A percentile compares a stretch with the other conserved stretches of the same genome.
Conservation (phyloP, 1,140 invertebrate species). For the Bicyclus anynana region DNA sequence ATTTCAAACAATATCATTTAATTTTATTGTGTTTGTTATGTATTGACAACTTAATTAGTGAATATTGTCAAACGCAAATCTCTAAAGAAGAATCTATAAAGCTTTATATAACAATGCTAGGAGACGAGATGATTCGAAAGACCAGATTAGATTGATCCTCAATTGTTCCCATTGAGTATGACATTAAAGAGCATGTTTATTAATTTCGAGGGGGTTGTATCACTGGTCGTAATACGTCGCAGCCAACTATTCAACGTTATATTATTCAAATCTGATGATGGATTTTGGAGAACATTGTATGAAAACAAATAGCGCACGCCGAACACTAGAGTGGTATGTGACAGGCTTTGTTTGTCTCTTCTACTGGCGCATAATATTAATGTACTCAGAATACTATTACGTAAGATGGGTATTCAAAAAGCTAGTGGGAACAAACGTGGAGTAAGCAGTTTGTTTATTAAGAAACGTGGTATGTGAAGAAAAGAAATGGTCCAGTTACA, state of each 20-base stretch:
- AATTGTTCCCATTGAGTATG: neutral
- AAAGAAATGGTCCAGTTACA: no score
- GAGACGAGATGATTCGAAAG: no score
- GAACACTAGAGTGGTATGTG: slow-evolving; percentile 33
- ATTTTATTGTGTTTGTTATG: no score
- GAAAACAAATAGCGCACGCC: slow-evolving; percentile 51
- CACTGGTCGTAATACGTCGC: slow-evolving; percentile 34
- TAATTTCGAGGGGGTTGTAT: neutral
- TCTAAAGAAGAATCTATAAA: no score
- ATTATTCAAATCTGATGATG: slow-evolving; percentile 58
- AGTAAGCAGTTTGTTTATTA: no score
- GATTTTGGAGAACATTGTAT: slow-evolving; percentile 64
- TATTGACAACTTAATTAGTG: no score
- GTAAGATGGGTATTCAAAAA: neutral
- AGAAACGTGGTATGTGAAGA: no score
- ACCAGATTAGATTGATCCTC: neutral
- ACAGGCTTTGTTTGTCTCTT: slow-evolving; percentile 23
- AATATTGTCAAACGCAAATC: no score
- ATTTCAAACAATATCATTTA: no score
- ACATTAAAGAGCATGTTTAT: neutral
- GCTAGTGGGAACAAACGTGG: no score
- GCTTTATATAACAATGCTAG: no score
- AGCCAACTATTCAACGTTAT: slow-evolving; percentile 56
- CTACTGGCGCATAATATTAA: neutral
- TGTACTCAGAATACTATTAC: slow-evolving; percentile 4